phyloP scores from a whole-genome alignment of 2,797 vertebrate genomes.

The Poecilia velifera region DNA sequence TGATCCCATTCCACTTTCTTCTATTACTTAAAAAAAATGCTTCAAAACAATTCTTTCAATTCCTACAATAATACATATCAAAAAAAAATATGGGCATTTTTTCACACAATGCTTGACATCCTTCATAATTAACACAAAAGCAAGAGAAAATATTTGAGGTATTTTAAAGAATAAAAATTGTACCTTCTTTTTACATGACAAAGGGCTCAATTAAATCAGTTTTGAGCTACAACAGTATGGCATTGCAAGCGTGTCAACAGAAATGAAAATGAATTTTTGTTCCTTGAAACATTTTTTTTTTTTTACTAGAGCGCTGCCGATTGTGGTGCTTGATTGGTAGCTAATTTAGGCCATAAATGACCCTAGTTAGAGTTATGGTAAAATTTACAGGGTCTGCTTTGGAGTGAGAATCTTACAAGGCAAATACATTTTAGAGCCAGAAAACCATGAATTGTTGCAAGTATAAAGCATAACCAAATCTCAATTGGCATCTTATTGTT shows the following conservation, averaged over 20 bases:
- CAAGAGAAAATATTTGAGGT: not conserved
- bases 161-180: not conserved
- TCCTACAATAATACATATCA: not conserved
- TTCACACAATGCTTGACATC: not conserved
- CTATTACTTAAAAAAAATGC: not conserved
- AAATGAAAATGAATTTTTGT: not conserved
- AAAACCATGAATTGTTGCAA: not conserved
- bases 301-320: not conserved
- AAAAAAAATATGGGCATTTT: not conserved
- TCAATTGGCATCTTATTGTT: not conserved
- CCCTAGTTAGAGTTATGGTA: not conserved
- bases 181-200: not conserved
- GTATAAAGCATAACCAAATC: not conserved
- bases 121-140: conserved; percentile 1
- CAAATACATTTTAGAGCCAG: not conserved
- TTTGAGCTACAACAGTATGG: not conserved
- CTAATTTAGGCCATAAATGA: not conserved
- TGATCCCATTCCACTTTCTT: conserved; percentile 21
- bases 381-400: not conserved
- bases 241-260: not conserved
- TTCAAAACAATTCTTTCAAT: conserved; percentile 11
- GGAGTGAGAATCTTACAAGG: not conserved
- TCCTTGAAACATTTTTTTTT: not conserved
- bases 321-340: not conserved
- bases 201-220: not conserved